Base-by-base conservation (phyloP, 2,888 invertebrate species). In the Neria commutata region DNA sequence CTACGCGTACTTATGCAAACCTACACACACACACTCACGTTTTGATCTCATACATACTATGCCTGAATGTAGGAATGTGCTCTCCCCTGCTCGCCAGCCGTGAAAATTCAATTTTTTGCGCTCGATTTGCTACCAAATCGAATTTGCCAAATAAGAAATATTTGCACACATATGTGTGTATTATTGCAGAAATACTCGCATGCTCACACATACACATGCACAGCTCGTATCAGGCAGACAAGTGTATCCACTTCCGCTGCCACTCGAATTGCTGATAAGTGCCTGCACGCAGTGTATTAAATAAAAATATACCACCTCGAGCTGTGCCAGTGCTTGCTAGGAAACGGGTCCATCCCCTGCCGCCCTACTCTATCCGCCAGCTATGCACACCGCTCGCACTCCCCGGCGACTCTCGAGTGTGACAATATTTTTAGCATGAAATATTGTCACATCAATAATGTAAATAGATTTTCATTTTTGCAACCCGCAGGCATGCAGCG, bases 61-160 rank as follows among this genome's bases (percentile, higher is more conserved):
- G n/a, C n/a, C n/a, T n/a, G n/a, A n/a, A n/a, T n/a, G n/a, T n/a
- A n/a, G n/a, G n/a, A n/a, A n/a, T n/a, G n/a, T 29, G 29, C 29
- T 29, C 5, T 29, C 11, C 11, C 11, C 11, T 29, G 29, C 11
- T 29, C 11, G 5, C 29, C 5, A 8, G 5, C 6, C 29, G 11
- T 29, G 29, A 29, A 29, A 37, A 37, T 37, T 37, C 11, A 37
- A 37, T 37, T 37, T 37, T 37, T 37, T 37, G n/a, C 37, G n/a
- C 37, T 37, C 37, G 37, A 37, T 37, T 37, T 37, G n/a, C n/a
- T 37, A 4, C 37, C 37, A 37, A 37, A 37, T 37, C 37, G 37
- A 37, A 37, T 37, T 37, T n/a, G 37, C 11, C 8, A 37, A 14
- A 14, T n/a, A 14, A 4, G n/a, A 37, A 37, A 37, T 11, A 37